Base-by-base conservation (phyloP, 2,113 vertebrate genomes). In the Entomyzon cyanotis region DNA sequence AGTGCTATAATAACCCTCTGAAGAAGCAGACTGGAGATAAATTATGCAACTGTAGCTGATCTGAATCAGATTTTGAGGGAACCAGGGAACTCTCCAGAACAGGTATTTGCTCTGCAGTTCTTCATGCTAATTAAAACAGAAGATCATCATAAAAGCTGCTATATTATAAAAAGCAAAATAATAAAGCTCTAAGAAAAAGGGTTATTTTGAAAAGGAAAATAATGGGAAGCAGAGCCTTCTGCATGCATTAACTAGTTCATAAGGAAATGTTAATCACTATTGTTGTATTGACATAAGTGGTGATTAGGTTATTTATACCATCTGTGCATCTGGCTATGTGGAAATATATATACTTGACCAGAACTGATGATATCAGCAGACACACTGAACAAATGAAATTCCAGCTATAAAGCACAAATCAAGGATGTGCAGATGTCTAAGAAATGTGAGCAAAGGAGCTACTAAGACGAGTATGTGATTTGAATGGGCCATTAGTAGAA, bases 1-100 rank as follows among this genome's bases (percentile, higher is more conserved):
- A 93, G 33, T 5, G 21, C 37, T 84, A 7, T 71, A 95, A 91
- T 84, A 96, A 90, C 52, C 49, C 73, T 87, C 60, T 0, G 0
- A 88, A 88, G 88, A 81, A 93, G 76, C 64, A 86, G 64, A 84
- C n/a, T 82, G 76, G 59, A 95, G 88, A 94, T 89, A 96, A 94
- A 97, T 95, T 95, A 95, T 93, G 86, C 90, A 93, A 84, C 73
- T 79, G n/a, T 30, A 87, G 84, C 73, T 94, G 83, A 96, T 93
- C 77, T 90, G 70, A 93, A 89, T 94, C 76, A 69, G 68, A 90
- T 87, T 92, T 96, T 67, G 73, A 90, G 65, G 37, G 64, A 95
- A 76, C 37, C 6, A 88, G 79, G 75, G 90, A 94, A 69, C 81
- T 94, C 84, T 85, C 63, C 55, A 87, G 87, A 94, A 90, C 41